Evolutionary conservation across 2,888 invertebrate genomes (phyloP).

Genomic region (Litoditis marina): DNA sequence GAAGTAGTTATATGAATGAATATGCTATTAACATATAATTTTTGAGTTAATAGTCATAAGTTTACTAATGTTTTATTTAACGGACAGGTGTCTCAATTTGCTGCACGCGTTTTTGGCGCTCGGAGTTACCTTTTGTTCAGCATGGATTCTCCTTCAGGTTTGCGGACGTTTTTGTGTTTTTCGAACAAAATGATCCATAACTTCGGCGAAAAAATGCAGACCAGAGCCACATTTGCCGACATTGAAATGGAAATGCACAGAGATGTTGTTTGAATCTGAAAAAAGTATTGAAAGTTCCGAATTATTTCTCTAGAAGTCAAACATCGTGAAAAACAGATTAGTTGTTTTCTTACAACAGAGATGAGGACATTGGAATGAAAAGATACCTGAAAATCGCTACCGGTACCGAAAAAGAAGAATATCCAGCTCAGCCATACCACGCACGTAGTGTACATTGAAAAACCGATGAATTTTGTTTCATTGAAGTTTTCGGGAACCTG

Average conservation of each 20-base stretch:
- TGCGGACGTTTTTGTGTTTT: constrained; percentile 73
- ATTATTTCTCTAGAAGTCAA: background rate
- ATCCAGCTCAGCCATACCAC: constrained; percentile 79
- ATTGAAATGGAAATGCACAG: constrained; percentile 73
- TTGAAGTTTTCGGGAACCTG: constrained; percentile 71
- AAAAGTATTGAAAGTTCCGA: background rate
- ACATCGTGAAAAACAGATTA: background rate
- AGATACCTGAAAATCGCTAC: constrained; percentile 72
- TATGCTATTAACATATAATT: too few relatives aligned
- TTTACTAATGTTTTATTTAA: too few relatives aligned
- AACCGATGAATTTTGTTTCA: constrained; percentile 71
- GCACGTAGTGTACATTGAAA: constrained; percentile 70
- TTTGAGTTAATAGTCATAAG: too few relatives aligned
- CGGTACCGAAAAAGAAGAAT: constrained; percentile 77
- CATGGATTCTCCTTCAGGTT: constrained; percentile 57
- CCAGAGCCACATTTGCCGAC: constrained; percentile 72
- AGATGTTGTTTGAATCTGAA: constrained; percentile 72
- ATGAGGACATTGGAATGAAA: background rate
- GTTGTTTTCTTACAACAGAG: background rate
- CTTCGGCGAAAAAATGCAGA: constrained; percentile 74
- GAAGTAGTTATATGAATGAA: too few relatives aligned
- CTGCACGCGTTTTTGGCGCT: too few relatives aligned
- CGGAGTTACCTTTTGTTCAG: constrained; percentile 45
- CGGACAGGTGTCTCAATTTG: too few relatives aligned
- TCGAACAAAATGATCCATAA: constrained; percentile 74